These are phyloP conservation scores for Drosophila differens DNA, from an alignment of 2,888 invertebrate genomes.

Conservation along the genomic window DNA sequence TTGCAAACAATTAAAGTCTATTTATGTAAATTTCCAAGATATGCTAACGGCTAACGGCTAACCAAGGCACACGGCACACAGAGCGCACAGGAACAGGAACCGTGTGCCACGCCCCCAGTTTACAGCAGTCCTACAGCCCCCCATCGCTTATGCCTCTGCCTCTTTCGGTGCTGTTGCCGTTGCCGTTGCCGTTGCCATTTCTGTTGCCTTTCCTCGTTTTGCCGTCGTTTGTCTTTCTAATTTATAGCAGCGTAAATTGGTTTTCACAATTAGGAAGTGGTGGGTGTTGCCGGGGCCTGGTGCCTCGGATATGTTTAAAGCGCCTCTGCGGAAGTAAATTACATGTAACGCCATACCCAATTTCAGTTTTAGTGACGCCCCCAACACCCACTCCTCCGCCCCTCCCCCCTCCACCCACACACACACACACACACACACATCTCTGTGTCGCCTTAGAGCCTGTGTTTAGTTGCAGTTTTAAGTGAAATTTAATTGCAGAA, in stretches of 20 bases:
- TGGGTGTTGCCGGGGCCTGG: constrained; percentile 70
- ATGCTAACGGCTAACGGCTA: constrained; percentile 56
- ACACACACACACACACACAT: neutral
- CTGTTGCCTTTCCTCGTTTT: constrained; percentile 14
- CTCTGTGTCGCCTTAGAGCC: neutral
- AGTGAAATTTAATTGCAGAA: constrained; percentile 77
- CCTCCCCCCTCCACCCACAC: neutral
- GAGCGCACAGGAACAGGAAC: constrained; percentile 41
- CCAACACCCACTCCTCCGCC: neutral
- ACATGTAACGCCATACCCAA: constrained; percentile 49
- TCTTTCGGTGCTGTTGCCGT: constrained; percentile 9
- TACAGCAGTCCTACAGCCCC: neutral
- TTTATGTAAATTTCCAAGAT: constrained; percentile 83
- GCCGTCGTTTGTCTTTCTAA: constrained; percentile 77
- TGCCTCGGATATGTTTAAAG: constrained; percentile 73
- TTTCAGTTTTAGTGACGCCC: constrained; percentile 21
- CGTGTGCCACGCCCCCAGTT: constrained; percentile 35
- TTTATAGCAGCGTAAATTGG: constrained; percentile 80
- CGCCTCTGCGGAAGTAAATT: constrained; percentile 75
- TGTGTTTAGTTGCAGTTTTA: constrained; percentile 70
- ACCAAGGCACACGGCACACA: constrained; percentile 25
- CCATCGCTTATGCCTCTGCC: neutral
- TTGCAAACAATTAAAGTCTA: constrained; percentile 83
- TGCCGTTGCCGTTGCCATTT: constrained; percentile 28
- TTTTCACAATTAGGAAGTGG: constrained; percentile 81